phyloP scores from a whole-genome alignment of 2,797 vertebrate species.

The Catostomus latipinnis region DNA sequence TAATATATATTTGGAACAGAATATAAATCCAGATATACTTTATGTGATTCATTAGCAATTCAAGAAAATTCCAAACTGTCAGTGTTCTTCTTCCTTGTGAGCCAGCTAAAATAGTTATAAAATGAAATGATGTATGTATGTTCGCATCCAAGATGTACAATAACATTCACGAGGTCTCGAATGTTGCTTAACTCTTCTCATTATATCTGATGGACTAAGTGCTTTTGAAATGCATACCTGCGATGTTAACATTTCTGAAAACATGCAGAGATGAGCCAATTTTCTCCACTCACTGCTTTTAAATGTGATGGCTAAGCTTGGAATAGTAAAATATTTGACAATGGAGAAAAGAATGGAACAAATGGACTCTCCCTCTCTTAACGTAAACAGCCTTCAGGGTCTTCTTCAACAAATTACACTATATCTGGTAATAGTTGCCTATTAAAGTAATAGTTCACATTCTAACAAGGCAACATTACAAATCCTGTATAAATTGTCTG shows the following conservation, averaged over 20 bases:
- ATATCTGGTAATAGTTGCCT: not conserved
- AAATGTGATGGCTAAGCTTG: constrained; percentile 14
- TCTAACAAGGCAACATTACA: not conserved
- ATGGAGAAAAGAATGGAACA: constrained; percentile 25
- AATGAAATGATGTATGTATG: constrained; percentile 40
- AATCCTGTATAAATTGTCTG: no score
- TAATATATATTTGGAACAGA: not conserved
- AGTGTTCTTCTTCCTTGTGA: not conserved
- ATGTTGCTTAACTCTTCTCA: constrained; percentile 34
- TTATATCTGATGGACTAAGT: constrained; percentile 33
- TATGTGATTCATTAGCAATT: constrained; percentile 13
- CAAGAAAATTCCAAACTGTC: constrained; percentile 1
- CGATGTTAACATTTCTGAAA: constrained; percentile 29
- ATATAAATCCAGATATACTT: not conserved
- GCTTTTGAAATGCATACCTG: constrained; percentile 49
- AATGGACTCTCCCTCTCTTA: not conserved
- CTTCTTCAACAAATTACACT: not conserved
- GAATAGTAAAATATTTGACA: constrained; percentile 4
- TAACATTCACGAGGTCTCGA: constrained; percentile 19
- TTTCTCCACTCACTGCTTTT: constrained; percentile 17
- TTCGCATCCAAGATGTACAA: constrained; percentile 31
- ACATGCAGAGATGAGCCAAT: constrained; percentile 40
- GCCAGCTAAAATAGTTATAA: constrained; percentile 53
- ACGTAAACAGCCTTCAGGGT: not conserved
- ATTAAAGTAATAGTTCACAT: no score